Base-by-base conservation (phyloP, 2,797 vertebrate species). In the Xiphorhynchus erythropygius region DNA sequence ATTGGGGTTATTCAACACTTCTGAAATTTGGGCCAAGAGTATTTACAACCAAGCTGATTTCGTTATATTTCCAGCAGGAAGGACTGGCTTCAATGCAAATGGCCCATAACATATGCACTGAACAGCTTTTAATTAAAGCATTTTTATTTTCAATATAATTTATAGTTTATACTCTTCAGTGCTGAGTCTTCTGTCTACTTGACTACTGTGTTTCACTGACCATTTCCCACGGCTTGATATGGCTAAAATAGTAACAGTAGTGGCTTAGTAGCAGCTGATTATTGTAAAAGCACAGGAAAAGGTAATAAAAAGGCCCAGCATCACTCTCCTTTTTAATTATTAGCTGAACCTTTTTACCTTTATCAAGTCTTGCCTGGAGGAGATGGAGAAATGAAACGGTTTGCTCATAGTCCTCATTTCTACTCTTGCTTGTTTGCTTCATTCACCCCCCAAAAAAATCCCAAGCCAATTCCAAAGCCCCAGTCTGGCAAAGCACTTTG, bases 121-220 rank as follows among this genome's bases (percentile, higher is more conserved):
- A 97, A 93, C 94, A 87, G 87, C 81, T 80, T 96, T 86, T 77
- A 71, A 94, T 94, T 87, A 93, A 95, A 97, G 68, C 46, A 13
- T 64, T 96, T 87, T 91, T 90, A 74, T 93, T 94, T 95, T 95
- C 39, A 23, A 27, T 74, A 9, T 90, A 76, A 55, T 71, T 93
- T 94, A 73, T 86, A 81, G 83, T 93, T 96, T 56, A 37, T 60
- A 67, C 30, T 93, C 69, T 90, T 95, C 92, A 95, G 90, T 96
- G 89, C 92, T 91, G 83, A 82, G 53, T 95, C 89, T 97, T 96
- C 92, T 96, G 89, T 93, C 81, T 97, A 35, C 78, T 87, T 91
- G 89, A 96, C 93, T 98, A 68, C 77, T 95, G 86, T 94, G 82
- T 94, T 93, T 95, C 94, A 64, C 85, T 60, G 64, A 81, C 89